phyloP scores from a whole-genome alignment of 2,888 invertebrate genomes.

The Alentia gelatinosa region DNA sequence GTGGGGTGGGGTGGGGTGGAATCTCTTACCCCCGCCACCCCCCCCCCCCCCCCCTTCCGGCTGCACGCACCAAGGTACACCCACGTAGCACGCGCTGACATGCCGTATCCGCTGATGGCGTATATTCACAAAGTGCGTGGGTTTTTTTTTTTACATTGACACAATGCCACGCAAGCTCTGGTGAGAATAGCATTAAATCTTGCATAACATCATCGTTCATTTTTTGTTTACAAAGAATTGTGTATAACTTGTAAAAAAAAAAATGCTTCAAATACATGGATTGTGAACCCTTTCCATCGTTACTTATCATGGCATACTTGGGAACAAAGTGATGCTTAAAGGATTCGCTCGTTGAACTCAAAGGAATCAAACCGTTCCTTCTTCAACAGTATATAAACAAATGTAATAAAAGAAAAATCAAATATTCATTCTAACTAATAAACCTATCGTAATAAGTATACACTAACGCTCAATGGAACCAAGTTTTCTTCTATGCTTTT shows the following conservation, averaged over 20 bases:
- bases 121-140: too few species aligned
- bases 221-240: background rate
- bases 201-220: background rate
- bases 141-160: too few species aligned
- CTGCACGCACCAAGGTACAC: background rate
- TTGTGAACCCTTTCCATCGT: background rate
- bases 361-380: too few species aligned
- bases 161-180: too few species aligned
- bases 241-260: too few species aligned
- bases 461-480: background rate
- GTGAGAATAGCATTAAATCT: background rate
- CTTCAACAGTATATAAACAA: background rate
- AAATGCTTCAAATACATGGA: too few species aligned
- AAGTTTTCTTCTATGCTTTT: background rate
- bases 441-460: background rate
- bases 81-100: background rate
- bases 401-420: background rate
- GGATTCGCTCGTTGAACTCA: too few species aligned
- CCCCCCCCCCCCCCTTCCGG: background rate
- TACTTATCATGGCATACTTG: too few species aligned
- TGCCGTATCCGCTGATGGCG: background rate
- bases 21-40: background rate
- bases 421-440: background rate
- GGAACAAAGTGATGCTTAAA: too few species aligned
- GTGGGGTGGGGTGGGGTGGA: background rate